phyloP scores from a whole-genome alignment of 1,140 invertebrate species.

The Drosophila grimshawi region DNA sequence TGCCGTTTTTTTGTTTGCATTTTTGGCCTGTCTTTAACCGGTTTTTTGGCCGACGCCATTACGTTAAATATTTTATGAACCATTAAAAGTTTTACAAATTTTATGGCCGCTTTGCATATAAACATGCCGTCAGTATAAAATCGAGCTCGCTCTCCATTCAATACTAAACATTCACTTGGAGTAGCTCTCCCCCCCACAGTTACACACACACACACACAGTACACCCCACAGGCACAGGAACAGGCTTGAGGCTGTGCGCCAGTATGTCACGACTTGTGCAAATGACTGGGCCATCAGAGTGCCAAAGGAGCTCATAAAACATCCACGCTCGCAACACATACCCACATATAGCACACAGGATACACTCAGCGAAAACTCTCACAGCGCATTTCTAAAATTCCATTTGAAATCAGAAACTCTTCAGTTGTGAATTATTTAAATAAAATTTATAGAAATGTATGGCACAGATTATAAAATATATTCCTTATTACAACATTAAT shows the following conservation, averaged over 20 bases:
- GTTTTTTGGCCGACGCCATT: slow-evolving; percentile 67
- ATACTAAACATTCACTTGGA: slow-evolving; percentile 10
- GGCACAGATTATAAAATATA: too few species aligned
- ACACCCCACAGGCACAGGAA: too few species aligned
- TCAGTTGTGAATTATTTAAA: too few species aligned
- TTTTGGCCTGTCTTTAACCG: slow-evolving; percentile 72
- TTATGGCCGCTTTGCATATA: slow-evolving; percentile 81
- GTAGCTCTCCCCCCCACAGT: slow-evolving; percentile 5
- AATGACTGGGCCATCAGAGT: slow-evolving; percentile 79
- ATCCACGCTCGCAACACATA: slow-evolving; percentile 30
- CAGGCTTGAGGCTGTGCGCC: slow-evolving; percentile 46
- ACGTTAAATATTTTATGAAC: slow-evolving; percentile 83
- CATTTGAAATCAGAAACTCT: too few species aligned
- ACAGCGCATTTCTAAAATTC: too few species aligned
- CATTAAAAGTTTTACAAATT: slow-evolving; percentile 83
- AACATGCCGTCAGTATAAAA: slow-evolving; percentile 44
- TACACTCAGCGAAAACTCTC: neutral
- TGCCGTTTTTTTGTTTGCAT: slow-evolving; percentile 11
- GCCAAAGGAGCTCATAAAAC: slow-evolving; percentile 78
- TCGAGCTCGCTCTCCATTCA: slow-evolving; percentile 24
- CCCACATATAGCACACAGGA: slow-evolving; percentile 16
- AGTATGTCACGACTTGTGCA: slow-evolving; percentile 77
- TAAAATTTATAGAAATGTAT: too few species aligned
- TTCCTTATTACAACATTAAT: too few species aligned
- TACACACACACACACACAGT: too few species aligned